phyloP scores from a whole-genome alignment of 2,888 invertebrate species.

The Lasioglossum figueresi region DNA sequence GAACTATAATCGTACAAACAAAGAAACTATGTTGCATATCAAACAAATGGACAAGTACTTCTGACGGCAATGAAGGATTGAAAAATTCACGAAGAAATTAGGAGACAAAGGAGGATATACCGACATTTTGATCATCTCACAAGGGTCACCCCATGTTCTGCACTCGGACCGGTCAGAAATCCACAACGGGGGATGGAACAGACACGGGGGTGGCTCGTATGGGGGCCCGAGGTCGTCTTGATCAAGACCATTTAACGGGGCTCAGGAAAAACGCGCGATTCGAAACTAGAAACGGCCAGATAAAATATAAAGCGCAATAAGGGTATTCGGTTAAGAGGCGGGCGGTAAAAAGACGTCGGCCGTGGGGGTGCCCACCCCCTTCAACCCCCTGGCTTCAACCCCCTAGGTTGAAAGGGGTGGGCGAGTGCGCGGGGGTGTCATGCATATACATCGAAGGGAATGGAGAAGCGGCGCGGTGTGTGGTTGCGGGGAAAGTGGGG shows the following conservation, averaged over 20 bases:
- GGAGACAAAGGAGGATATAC: background rate
- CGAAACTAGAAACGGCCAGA: constrained; percentile 61
- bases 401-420: background rate
- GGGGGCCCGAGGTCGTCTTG: constrained; percentile 17
- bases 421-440: constrained; percentile 62
- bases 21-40: background rate
- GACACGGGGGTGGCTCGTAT: background rate
- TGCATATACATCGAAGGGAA: constrained; percentile 78
- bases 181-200: background rate
- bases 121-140: background rate
- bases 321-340: constrained; percentile 68
- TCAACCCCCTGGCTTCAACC: background rate
- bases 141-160: background rate
- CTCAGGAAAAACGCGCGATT: constrained; percentile 50
- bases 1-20: background rate
- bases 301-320: constrained; percentile 82
- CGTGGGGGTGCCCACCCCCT: background rate
- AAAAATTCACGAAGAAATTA: background rate
- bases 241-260: constrained; percentile 46
- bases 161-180: background rate
- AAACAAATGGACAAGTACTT: background rate
- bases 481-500: constrained; percentile 64
- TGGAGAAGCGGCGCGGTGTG: constrained; percentile 67
- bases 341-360: constrained; percentile 59
- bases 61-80: background rate